Evolutionary conservation across 2,888 invertebrate genomes (phyloP).

Genomic region (Amphipoea oculea): DNA sequence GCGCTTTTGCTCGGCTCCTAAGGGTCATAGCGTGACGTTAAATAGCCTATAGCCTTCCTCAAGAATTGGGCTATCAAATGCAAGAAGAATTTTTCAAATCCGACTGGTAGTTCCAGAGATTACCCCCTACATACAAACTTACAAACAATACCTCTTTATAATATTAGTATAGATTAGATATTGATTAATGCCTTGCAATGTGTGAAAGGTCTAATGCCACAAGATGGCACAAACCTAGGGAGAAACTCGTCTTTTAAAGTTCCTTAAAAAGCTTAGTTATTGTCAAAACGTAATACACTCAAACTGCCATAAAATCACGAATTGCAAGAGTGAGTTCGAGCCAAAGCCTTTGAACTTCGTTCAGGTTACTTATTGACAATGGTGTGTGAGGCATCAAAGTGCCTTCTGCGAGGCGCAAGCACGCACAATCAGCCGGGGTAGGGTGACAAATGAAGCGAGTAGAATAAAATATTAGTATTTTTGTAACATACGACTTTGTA

Average conservation of each 20-base stretch:
- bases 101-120: too few relatives aligned
- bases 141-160: too few relatives aligned
- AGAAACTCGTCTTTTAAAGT: background rate
- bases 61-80: too few relatives aligned
- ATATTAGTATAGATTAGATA: too few relatives aligned
- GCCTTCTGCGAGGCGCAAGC: conserved; percentile 70
- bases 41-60: too few relatives aligned
- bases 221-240: background rate
- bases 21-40: too few relatives aligned
- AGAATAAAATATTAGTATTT: conserved; percentile 73
- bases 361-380: conserved; percentile 73
- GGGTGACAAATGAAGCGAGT: conserved; percentile 77
- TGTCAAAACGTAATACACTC: conserved; percentile 48
- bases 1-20: too few relatives aligned
- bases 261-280: conserved; percentile 27
- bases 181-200: background rate
- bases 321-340: conserved; percentile 38
- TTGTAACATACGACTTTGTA: conserved; percentile 65
- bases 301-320: conserved; percentile 57
- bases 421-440: conserved; percentile 75
- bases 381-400: conserved; percentile 77
- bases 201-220: background rate
- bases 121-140: too few relatives aligned
- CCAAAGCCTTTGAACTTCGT: conserved; percentile 72
- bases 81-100: too few relatives aligned